Evolutionary conservation across 2,888 invertebrate genomes (phyloP).

Genomic region (Marronus borbonicus): DNA sequence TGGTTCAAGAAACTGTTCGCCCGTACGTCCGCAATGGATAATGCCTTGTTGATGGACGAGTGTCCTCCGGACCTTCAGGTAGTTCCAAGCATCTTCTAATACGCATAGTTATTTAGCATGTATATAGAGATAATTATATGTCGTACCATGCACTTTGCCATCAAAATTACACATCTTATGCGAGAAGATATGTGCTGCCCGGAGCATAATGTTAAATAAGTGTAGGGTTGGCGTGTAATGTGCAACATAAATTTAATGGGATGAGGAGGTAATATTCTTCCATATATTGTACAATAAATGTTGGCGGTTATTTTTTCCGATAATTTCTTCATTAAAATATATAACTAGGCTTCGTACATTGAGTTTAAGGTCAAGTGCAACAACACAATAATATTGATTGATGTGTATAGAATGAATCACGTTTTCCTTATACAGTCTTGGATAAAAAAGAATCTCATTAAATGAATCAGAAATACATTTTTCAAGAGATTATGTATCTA

Average conservation of each 20-base stretch:
- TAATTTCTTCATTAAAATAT: constrained; percentile 22
- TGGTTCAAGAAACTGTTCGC: constrained; percentile 58
- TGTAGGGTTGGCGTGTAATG: not conserved
- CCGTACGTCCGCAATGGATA: constrained; percentile 61
- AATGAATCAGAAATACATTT: too few species aligned
- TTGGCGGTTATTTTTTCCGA: not conserved
- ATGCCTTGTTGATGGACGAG: constrained; percentile 65
- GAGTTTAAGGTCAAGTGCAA: constrained; percentile 42
- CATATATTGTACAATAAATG: not conserved
- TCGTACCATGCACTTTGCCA: not conserved
- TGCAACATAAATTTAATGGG: constrained; percentile 5
- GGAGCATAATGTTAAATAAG: not conserved
- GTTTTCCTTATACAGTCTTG: too few species aligned
- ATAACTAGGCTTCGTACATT: not conserved
- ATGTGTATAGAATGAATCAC: not conserved
- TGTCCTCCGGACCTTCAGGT: constrained; percentile 66
- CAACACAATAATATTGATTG: constrained; percentile 30
- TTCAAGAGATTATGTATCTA: too few species aligned
- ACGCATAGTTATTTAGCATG: not conserved
- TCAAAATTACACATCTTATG: constrained; percentile 7
- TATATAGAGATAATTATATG: constrained; percentile 20
- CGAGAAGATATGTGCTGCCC: constrained; percentile 3
- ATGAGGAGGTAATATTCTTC: not conserved
- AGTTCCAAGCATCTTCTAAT: constrained; percentile 41
- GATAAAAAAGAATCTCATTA: too few species aligned